These are phyloP conservation scores for Bugula neritina DNA, from an alignment of 2,888 invertebrate species.

Conservation along the genomic window DNA sequence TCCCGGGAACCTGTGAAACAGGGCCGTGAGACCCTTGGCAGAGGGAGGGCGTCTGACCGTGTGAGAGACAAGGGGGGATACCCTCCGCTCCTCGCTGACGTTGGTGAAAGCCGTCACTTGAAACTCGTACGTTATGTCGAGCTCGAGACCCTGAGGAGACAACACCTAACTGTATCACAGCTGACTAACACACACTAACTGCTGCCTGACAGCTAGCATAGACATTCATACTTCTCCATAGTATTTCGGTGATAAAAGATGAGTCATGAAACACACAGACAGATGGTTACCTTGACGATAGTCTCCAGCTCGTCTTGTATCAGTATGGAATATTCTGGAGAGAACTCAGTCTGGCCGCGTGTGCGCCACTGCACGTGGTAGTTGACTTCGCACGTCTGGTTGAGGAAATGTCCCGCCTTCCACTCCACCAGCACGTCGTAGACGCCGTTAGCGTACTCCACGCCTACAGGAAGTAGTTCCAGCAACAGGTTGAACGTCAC, in stretches of 20 bases:
- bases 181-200: too few relatives aligned
- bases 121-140: slow-evolving; percentile 8
- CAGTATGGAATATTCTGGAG: not conserved
- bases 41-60: not conserved
- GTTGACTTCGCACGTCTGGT: slow-evolving; percentile 11
- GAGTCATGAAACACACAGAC: too few relatives aligned
- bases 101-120: slow-evolving; percentile 12
- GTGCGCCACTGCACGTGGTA: slow-evolving; percentile 1
- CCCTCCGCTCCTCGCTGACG: not conserved
- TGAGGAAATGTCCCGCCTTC: not conserved
- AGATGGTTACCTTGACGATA: slow-evolving; percentile 3
- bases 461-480: not conserved
- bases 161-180: too few relatives aligned
- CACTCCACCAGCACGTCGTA: not conserved
- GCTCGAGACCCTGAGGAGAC: not conserved
- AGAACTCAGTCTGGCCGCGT: not conserved
- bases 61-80: not conserved
- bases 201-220: too few relatives aligned
- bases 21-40: not conserved
- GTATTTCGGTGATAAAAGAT: too few relatives aligned
- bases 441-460: not conserved
- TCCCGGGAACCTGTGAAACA: not conserved
- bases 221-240: too few relatives aligned
- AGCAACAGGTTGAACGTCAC: too few relatives aligned
- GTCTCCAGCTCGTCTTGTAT: not conserved